Base-by-base conservation (phyloP, 1,140 invertebrate species). In the Drosophila ohnishii region DNA sequence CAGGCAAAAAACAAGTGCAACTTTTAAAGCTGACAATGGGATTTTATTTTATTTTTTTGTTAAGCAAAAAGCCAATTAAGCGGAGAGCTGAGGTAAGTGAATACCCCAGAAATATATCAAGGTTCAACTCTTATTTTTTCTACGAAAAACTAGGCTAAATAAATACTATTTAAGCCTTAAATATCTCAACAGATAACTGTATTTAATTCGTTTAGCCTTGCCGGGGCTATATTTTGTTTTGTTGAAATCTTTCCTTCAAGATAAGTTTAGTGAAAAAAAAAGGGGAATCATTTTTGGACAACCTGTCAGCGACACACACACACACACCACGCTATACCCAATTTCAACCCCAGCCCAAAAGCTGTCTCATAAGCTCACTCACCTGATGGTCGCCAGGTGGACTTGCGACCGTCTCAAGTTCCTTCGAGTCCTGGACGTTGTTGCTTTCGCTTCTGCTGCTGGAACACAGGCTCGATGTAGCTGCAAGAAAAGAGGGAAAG, bases 311-410 rank as follows among this genome's bases (percentile, higher is more conserved):
- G 7, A 34, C 60, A 66, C 5, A 44, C 42, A 42, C 16, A 47
- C 44, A 28, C 47, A 48, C 25, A 0, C 14, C 0, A 28, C 3
- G 11, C 11, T 37, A 25, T 19, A 14, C 16, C 8, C n/a, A 39
- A 28, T 35, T 40, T 22, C 10, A 8, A 25, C 9, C 11, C 1
- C 8, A 57, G 16, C 28, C 19, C 42, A 3, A 11, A 1, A 44
- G n/a, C 19, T 34, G 58, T 22, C 40, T 28, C 60, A 30, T 37
- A 50, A 56, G 37, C 61, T 63, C 16, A 62, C 72, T 70, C 19
- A 74, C 72, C 72, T 57, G 70, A 42, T 50, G 51, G 51, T 42
- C 35, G 50, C 47, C 59, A 25, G 28, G 25, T 64, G 57, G 32
- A 35, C 63, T 47, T 42, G 58, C 30, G 35, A 62, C 42, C 63